phyloP scores from a whole-genome alignment of 2,113 vertebrate genomes.

The Cichladusa arquata region DNA sequence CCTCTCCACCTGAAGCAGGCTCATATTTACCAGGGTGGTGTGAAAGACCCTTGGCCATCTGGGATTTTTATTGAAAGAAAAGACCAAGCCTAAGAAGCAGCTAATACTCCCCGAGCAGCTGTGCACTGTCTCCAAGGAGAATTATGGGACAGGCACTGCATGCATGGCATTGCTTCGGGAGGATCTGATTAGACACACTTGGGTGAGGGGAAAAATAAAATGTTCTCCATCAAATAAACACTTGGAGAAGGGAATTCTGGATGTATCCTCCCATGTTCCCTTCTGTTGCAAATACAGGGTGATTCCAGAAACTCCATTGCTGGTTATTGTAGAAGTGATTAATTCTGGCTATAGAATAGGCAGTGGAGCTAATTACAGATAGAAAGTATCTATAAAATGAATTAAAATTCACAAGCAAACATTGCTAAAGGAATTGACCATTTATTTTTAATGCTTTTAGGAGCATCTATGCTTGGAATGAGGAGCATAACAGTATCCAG shows the following conservation, averaged over 20 bases:
- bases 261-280: neutral
- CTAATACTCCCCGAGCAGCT: slow-evolving; percentile 77
- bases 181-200: slow-evolving; percentile 69
- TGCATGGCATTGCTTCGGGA: slow-evolving; percentile 62
- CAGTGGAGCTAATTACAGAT: neutral
- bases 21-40: slow-evolving; percentile 51
- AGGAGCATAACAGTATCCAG: neutral
- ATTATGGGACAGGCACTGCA: slow-evolving; percentile 68
- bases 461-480: neutral
- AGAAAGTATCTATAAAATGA: neutral
- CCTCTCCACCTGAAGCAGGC: slow-evolving; percentile 60
- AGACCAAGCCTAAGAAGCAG: slow-evolving; percentile 72
- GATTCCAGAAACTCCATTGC: neutral
- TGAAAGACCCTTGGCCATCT: slow-evolving; percentile 71
- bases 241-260: slow-evolving; percentile 16
- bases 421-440: neutral
- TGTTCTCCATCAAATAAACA: slow-evolving; percentile 34
- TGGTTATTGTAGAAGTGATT: slow-evolving; percentile 19
- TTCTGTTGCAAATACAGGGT: neutral
- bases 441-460: neutral
- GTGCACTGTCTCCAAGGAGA: slow-evolving; percentile 76
- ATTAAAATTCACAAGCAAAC: neutral
- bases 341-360: neutral
- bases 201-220: slow-evolving; percentile 12
- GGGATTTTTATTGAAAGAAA: slow-evolving; percentile 76